A percentile compares a stretch with the other conserved stretches of the same genome.
Evolutionary conservation across 2,888 invertebrate species (phyloP).

Genomic region (Phania funesta): DNA sequence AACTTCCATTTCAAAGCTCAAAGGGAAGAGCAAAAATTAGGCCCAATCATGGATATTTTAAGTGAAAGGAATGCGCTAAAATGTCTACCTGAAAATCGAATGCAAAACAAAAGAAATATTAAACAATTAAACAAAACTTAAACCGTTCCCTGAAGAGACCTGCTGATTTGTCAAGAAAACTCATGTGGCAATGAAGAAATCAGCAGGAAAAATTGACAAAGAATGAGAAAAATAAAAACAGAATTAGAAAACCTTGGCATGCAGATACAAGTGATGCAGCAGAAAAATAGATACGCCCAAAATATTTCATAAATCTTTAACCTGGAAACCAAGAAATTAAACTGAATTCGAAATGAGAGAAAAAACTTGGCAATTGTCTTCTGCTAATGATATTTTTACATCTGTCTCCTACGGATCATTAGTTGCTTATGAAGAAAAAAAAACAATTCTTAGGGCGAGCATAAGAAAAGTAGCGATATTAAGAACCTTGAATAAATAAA

Average conservation of each 20-base stretch:
- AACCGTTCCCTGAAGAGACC: conserved; percentile 37
- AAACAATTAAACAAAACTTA: not conserved
- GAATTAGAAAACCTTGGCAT: not conserved
- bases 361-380: conserved; percentile 11
- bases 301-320: conserved; percentile 44
- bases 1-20: conserved; percentile 4
- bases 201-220: conserved; percentile 21
- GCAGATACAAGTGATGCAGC: conserved; percentile 53
- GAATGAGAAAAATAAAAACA: conserved; percentile 9
- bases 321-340: conserved; percentile 35
- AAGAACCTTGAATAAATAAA: conserved; percentile 52
- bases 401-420: conserved; percentile 56
- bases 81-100: conserved; percentile 36
- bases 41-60: not conserved
- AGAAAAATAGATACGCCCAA: conserved; percentile 3
- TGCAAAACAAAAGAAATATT: conserved; percentile 5
- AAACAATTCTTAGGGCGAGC: not conserved
- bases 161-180: not conserved
- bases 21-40: conserved; percentile 3
- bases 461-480: conserved; percentile 42
- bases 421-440: conserved; percentile 28
- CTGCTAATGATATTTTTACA: conserved; percentile 57
- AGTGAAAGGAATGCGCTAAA: conserved; percentile 51
- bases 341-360: conserved; percentile 1
- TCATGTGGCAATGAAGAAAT: too few relatives aligned